A percentile compares a stretch with the other conserved stretches of the same genome.
Conservation (phyloP, 2,797 vertebrate genomes). For the Cichlasoma orientale region DNA sequence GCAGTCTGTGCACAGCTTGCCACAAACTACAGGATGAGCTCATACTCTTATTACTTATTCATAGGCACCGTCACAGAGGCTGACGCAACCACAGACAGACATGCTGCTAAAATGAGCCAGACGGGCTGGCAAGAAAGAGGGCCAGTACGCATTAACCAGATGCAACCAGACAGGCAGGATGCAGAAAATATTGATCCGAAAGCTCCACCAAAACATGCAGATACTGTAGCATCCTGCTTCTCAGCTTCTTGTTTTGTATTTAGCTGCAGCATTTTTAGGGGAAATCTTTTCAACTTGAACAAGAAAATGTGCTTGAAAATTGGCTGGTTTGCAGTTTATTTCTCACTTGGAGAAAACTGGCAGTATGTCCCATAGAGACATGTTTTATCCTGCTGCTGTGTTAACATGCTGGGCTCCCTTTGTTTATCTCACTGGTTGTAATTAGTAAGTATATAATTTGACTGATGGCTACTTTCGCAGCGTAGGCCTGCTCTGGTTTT, state of each 20-base stretch:
- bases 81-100: conserved; percentile 55
- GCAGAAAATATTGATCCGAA: conserved; percentile 9
- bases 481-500: neutral
- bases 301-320: neutral
- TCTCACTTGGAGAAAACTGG: conserved; percentile 12
- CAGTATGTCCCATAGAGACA: neutral
- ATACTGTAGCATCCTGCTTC: neutral
- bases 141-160: conserved; percentile 8
- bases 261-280: neutral
- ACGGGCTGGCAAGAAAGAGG: conserved; percentile 17
- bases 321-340: neutral
- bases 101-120: conserved; percentile 33
- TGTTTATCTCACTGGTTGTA: conserved; percentile 20
- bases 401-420: conserved; percentile 18
- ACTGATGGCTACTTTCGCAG: neutral
- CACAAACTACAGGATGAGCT: conserved; percentile 71
- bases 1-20: conserved; percentile 43
- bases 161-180: conserved; percentile 1
- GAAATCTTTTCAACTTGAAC: neutral
- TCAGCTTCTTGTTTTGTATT: neutral
- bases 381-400: neutral
- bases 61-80: conserved; percentile 58
- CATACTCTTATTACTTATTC: conserved; percentile 73
- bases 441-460: neutral
- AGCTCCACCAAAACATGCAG: neutral